Evolutionary conservation across 2,797 vertebrate species (phyloP), one percentile per base, ranked within the genome.

Genomic region (Hippocampus kuda): DNA sequence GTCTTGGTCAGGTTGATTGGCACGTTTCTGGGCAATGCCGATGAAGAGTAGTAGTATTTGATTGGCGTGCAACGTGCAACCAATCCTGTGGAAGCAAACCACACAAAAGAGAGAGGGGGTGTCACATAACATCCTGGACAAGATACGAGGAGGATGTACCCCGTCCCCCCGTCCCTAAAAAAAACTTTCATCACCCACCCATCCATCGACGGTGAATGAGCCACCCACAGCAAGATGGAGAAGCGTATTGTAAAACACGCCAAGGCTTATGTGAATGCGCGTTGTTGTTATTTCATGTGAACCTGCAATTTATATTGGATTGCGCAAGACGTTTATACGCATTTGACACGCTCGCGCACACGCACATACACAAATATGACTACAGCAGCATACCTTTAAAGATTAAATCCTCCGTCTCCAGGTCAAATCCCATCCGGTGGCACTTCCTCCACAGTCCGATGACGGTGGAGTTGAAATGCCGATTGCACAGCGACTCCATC

Each of bases 41-140:
- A 92, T 24, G 94, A 95, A 70, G 94, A 94, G 91, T 97, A 97
- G 88, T 97, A 94, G 88, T 96, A 96, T 86, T 94, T 95, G 78
- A 95, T 92, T 76, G 91, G 88, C 3, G 88, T 92, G 85, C 95
- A 97, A 71, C 94, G 93, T 79, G 89, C 90, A 82, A 97, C 90
- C 76, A 97, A 83, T 79, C 94, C 95, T 97, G 89, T 41, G 82
- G 73, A 87, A 75, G 79, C 84, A 86, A 84, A 86, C 81, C 73
- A 79, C 53, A 56, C 12, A 48, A 48, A 12, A 24, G 53, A 12
- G 81, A 83, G 72, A 75, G 78, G 72, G 78, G 75, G 78, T 81
- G 85, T 71, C 80, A 78, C 67, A 73, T 72, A 77, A 74, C 46
- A 48, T 48, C 69, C 27, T 67, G 48, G 72, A 79, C 65, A 81